Evolutionary conservation across 2,113 vertebrate genomes (phyloP).

Genomic region (Calypte anna): DNA sequence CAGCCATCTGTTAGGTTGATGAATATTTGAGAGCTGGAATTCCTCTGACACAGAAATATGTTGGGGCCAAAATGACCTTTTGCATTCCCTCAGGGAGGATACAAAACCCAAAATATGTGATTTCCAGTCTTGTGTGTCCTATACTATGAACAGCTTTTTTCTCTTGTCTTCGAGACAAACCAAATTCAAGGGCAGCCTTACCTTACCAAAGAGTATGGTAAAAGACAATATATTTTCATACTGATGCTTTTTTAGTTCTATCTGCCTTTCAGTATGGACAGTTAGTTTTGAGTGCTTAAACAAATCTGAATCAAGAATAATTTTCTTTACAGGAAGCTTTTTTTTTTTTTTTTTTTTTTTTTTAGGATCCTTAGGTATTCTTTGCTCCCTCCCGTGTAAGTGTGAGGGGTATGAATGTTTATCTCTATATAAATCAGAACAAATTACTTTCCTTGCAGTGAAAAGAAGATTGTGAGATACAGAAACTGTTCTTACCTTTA

Average conservation of each 20-base stretch:
- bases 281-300: not conserved
- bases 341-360: not conserved
- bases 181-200: not conserved
- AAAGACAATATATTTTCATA: not conserved
- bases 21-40: not conserved
- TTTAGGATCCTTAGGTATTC: not conserved
- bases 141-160: not conserved
- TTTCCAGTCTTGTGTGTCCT: not conserved
- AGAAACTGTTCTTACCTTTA: not conserved
- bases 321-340: not conserved
- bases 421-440: not conserved
- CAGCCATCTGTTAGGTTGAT: not conserved
- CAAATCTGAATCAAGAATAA: not conserved
- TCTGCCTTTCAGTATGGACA: not conserved
- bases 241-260: not conserved
- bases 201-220: not conserved
- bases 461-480: not conserved
- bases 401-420: not conserved
- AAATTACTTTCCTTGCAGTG: not conserved
- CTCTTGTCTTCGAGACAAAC: not conserved
- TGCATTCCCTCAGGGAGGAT: not conserved
- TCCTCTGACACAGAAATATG: not conserved
- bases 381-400: not conserved
- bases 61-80: not conserved
- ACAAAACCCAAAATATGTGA: not conserved